Conservation (phyloP, 1,140 invertebrate genomes). For the Hyles euphorbiae region DNA sequence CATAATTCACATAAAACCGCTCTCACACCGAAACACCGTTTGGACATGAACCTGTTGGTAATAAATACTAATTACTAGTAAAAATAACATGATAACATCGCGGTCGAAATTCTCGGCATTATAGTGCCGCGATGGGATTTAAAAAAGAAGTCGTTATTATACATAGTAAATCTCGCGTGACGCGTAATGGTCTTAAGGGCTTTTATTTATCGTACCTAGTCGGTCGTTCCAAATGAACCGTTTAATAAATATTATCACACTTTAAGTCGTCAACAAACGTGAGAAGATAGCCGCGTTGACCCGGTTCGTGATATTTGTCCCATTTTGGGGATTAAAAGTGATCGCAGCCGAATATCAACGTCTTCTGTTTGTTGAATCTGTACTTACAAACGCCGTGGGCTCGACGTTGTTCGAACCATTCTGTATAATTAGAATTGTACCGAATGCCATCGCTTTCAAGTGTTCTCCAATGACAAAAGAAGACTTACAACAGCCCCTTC, state of each 20-base stretch:
- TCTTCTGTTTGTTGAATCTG: slow-evolving; percentile 63
- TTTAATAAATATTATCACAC: slow-evolving; percentile 75
- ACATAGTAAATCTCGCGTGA: slow-evolving; percentile 67
- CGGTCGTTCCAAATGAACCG: slow-evolving; percentile 58
- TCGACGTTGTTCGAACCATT: slow-evolving; percentile 35
- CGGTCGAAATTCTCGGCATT: slow-evolving; percentile 55
- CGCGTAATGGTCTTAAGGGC: slow-evolving; percentile 58
- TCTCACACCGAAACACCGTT: slow-evolving; percentile 44
- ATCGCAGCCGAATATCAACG: slow-evolving; percentile 53
- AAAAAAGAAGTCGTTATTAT: slow-evolving; percentile 58
- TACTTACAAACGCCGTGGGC: slow-evolving; percentile 58
- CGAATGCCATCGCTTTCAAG: slow-evolving; percentile 51
- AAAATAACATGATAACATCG: slow-evolving; percentile 67
- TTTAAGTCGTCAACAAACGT: slow-evolving; percentile 71
- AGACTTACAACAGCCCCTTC: slow-evolving; percentile 35
- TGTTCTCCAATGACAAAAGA: slow-evolving; percentile 63
- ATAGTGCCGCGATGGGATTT: slow-evolving; percentile 35
- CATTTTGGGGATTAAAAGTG: slow-evolving; percentile 69
- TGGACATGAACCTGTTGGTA: slow-evolving; percentile 38
- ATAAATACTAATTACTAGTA: slow-evolving; percentile 73
- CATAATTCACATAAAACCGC: slow-evolving; percentile 55
- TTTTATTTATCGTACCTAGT: slow-evolving; percentile 58
- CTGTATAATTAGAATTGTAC: slow-evolving; percentile 61
- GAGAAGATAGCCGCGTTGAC: slow-evolving; percentile 69
- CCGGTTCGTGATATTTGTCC: slow-evolving; percentile 71